A percentile compares a stretch with the other conserved stretches of the same genome.
Evolutionary conservation across 23 tunicate species (phyloP).

Genomic region (Ascidia mentula): DNA sequence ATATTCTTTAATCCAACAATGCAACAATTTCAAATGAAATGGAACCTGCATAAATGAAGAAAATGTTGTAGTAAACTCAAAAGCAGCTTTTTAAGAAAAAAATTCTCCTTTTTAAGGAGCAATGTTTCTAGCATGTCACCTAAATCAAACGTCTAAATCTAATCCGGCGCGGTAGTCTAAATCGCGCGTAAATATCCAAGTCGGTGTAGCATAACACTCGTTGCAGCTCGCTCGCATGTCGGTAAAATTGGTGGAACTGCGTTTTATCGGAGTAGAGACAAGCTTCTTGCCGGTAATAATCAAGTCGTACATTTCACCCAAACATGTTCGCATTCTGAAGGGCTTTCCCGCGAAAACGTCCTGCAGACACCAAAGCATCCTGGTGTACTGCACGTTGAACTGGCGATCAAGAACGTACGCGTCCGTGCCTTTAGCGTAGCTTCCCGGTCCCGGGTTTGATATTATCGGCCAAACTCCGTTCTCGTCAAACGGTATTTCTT

Average conservation of each 20-base stretch:
- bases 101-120: too few relatives aligned
- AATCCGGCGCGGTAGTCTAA: constrained; percentile 12
- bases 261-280: constrained; percentile 26
- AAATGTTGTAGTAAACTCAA: too few relatives aligned
- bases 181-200: constrained; percentile 7
- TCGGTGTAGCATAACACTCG: constrained; percentile 15
- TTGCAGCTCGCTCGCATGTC: not conserved
- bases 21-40: too few relatives aligned
- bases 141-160: not conserved
- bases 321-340: constrained; percentile 17
- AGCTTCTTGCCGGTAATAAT: constrained; percentile 37
- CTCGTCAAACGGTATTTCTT: constrained; percentile 27
- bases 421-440: constrained; percentile 25
- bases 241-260: not conserved
- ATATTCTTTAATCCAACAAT: too few relatives aligned
- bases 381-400: constrained; percentile 42
- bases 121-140: too few relatives aligned
- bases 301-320: constrained; percentile 45
- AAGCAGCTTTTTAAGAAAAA: too few relatives aligned
- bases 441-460: constrained; percentile 16
- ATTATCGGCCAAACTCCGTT: constrained; percentile 63
- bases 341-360: constrained; percentile 35
- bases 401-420: constrained; percentile 18
- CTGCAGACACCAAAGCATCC: constrained; percentile 44
- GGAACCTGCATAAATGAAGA: too few relatives aligned